Base-by-base conservation (phyloP, 2,113 vertebrate species). In the Catagonus wagneri region DNA sequence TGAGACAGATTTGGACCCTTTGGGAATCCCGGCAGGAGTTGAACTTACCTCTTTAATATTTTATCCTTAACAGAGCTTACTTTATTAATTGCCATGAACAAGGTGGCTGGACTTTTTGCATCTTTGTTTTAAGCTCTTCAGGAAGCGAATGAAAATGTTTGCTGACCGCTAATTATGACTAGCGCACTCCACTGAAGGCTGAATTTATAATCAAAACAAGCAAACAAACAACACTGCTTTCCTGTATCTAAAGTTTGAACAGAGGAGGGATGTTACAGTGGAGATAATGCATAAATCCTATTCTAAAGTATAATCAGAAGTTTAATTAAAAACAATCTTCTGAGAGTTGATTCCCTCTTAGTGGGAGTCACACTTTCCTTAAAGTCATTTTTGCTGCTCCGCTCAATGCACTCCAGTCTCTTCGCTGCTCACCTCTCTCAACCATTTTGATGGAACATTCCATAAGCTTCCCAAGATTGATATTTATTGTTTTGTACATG, bases 171-270 rank as follows among this genome's bases (percentile, higher is more conserved):
- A 10, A 20, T 20, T 78, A 27, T 87, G 56, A 69, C 25, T 50
- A 93, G 44, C 6, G 22, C 58, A 32, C 10, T 65, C 32, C 19
- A 44, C 3, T 80, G 66, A 27, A 84, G 72, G 74, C 6, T n/a
- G n/a, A 69, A 81, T 93, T 75, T 89, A 80, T 74, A 80, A 52
- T 13, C n/a, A 89, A 93, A 87, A 7, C 66, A 83, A 69, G 90
- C 32, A 81, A 72, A 65, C 13, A 92, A 89, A 74, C 17, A 56
- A 36, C 22, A 74, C 0, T 74, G 11, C 17, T 80, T 34, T 61
- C 29, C 23, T 83, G 12, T 34, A 50, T 66, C 58, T 61, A 34
- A 61, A 79, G 65, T 71, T 90, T 25, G 27, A 32, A 63, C 32
- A 58, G 11, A 93, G 6, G 11, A 63, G 2, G 6, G 16, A 15